Base-by-base conservation (phyloP, 2,888 invertebrate genomes). In the Lycophotia porphyrea region DNA sequence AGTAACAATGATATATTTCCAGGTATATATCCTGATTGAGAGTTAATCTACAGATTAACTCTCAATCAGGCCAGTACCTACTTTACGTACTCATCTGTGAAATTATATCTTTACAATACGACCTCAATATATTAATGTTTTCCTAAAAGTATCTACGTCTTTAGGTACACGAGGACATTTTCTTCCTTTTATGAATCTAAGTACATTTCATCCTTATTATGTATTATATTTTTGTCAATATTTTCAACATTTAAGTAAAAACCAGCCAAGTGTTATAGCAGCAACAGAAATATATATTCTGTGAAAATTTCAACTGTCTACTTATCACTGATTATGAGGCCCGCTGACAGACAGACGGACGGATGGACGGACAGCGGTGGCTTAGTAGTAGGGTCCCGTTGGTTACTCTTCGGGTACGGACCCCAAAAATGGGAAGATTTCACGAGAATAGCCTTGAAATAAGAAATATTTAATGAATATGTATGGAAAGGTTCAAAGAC, bases 21-120 rank as follows among this genome's bases (percentile, higher is more conserved):
- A n/a, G n/a, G n/a, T n/a, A n/a, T n/a, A n/a, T 42, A 74, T 63
- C 34, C 18, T 27, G 21, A 52, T 44, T 74, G 74, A 64, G 52
- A 27, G 18, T 34, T 49, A 42, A 47, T 74, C 18, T 39, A n/a
- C n/a, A n/a, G n/a, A n/a, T n/a, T n/a, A n/a, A n/a, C n/a, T n/a
- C n/a, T n/a, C n/a, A n/a, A n/a, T n/a, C n/a, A n/a, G n/a, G 21
- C 8, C 47, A n/a, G 58, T 21, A 2, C 21, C 5, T 39, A 21
- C 39, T 75, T 58, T 47, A 21, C 1, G 34, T 65, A 39, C 21
- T 58, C n/a, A 66, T 31, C 76, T 58, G 66, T 58, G 18, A 47
- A 47, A 47, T 55, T 63, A 36, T 11, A 75, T 7, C 7, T 65
- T 55, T 55, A 44, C 36, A 24, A 44, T 27, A n/a, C 34, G 15